Evolutionary conservation across 1,140 invertebrate species (phyloP), one percentile per base, ranked within the genome.

Genomic region (Drosophila subobscura): DNA sequence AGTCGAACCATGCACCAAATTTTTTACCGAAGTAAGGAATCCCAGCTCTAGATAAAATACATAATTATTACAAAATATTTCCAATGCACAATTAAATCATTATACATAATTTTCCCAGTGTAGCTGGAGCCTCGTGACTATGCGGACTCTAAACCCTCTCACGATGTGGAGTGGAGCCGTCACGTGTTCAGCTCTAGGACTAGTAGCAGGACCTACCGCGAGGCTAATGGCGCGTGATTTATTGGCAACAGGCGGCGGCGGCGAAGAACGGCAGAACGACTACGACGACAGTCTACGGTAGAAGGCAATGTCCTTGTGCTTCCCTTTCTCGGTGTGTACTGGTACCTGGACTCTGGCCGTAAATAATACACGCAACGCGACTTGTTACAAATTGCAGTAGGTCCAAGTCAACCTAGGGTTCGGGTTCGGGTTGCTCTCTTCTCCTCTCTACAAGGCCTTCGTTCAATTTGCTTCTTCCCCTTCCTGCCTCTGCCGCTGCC

Each of bases 281-380:
- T 25, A 59, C 57, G 80, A 77, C 72, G 77, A 79, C 66, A 80
- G 66, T 67, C 57, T 70, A 45, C 79, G 75, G 49, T 54, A 75
- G 65, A 64, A 64, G 65, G 63, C 77, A 77, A 67, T 61, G 54
- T 54, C 63, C 67, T 59, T 60, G 45, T 70, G n/a, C 64, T 46
- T 47, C 47, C 52, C 46, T 49, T 37, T 41, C 41, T 5, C 41
- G 22, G 22, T 27, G 23, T 41, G 14, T 49, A n/a, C 25, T 49
- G 22, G 16, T 44, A 37, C 25, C 49, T 45, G 12, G 50, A 33
- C 49, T 56, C 49, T 56, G 67, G 74, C 85, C 81, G 75, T 83
- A 86, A 86, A 86, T 86, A 86, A 86, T 86, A 86, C 78, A 88
- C 83, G 83, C 81, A 81, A 86, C 59, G 68, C 80, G 72, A 78